These are phyloP conservation scores for Steinernema scapterisci DNA, from an alignment of 2,888 invertebrate genomes.

Conservation along the genomic window DNA sequence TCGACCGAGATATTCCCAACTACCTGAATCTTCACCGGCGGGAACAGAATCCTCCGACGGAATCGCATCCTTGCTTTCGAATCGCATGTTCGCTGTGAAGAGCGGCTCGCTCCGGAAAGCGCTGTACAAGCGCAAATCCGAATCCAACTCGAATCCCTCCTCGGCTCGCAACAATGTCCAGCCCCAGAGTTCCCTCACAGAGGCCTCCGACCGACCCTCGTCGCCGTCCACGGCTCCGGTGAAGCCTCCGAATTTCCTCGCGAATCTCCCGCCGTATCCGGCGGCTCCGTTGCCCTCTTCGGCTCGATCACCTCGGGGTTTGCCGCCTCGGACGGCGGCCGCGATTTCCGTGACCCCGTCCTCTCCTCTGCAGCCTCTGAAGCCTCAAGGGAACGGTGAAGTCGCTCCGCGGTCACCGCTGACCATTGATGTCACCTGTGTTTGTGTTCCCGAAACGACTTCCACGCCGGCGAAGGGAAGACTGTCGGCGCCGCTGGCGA, in stretches of 20 bases:
- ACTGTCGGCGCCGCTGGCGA: conserved; percentile 25
- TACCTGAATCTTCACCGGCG: background rate
- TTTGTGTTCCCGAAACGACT: background rate
- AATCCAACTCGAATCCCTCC: background rate
- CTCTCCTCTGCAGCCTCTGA: background rate
- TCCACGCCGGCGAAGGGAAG: conserved; percentile 3
- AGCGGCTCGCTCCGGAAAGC: conserved; percentile 29
- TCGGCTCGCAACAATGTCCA: background rate
- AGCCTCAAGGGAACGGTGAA: background rate
- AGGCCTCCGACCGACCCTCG: background rate
- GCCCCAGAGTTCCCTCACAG: background rate
- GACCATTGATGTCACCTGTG: conserved; percentile 15
- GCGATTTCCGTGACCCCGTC: conserved; percentile 19
- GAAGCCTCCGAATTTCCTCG: conserved; percentile 8
- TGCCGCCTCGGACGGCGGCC: background rate
- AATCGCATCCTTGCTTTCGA: background rate
- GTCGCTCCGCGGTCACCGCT: background rate
- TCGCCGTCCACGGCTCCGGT: background rate
- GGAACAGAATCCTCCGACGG: conserved; percentile 5
- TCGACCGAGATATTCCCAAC: background rate
- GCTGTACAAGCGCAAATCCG: conserved; percentile 30
- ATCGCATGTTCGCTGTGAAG: conserved; percentile 28
- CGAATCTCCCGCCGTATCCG: conserved; percentile 23
- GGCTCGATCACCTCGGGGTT: conserved; percentile 3
- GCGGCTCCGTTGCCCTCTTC: conserved; percentile 12